Evolutionary conservation across 1,140 invertebrate genomes (phyloP), one percentile per base, ranked within the genome.

Genomic region (Drosophila chauvacae): DNA sequence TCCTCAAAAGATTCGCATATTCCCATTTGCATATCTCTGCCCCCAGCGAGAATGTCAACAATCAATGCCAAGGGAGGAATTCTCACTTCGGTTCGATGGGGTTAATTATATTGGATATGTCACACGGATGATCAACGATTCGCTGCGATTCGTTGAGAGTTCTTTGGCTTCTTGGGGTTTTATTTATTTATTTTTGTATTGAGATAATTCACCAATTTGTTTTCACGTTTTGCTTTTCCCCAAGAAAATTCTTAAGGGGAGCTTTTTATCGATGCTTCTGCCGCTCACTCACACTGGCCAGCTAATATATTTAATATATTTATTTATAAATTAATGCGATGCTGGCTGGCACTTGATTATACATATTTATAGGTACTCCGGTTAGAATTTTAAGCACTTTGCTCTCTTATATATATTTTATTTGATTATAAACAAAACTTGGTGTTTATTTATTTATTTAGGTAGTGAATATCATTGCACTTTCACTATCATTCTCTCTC

Each of bases 241-340:
- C 26, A 11, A 37, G 18, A 55, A 35, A 70, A 58, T 53, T 65
- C 45, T 37, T 63, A 10, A 3, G 39, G 53, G 44, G 41, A 62
- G 57, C 71, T 59, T 79, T 72, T 77, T 62, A 53, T 77, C 55
- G 33, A 45, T 51, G 30, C 33, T 73, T 35, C 37, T 58, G 30
- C 45, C 41, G 57, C 57, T 69, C 51, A 77, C 74, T 58, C 63
- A 56, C 74, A 73, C 56, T 44, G n/a, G 33, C 47, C 26, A 57
- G 39, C 39, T 45, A 73, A 66, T 80, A 81, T 88, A 88, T 82
- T 86, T 77, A 73, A 66, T 88, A 80, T 53, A 88, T 88, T 87
- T 87, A 87, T 87, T 90, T 90, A 68, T 88, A 88, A 90, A 88
- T 87, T 74, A 73, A 84, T 77, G 72, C 57, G 61, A 48, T 65